Percentiles rank a stretch among this genome's conserved stretches.
Evolutionary conservation across 2,888 invertebrate species (phyloP).

Genomic region (Pammene fasciana): DNA sequence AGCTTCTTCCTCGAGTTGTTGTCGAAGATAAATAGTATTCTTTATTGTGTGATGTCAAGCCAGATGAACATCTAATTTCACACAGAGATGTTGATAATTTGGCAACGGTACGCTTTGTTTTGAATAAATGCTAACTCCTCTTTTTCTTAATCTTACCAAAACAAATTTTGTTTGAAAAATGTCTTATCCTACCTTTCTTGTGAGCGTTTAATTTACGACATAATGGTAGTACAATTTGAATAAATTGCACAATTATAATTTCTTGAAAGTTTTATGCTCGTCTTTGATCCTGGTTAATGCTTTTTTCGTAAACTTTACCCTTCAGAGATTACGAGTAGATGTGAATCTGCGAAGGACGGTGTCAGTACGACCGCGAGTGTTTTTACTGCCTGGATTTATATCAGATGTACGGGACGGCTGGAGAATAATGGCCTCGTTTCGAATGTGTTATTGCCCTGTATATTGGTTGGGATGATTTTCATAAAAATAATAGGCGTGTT

Average conservation of each 20-base stretch:
- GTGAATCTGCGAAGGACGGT: slow-evolving; percentile 35
- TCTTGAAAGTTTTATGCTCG: slow-evolving; percentile 36
- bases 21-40: slow-evolving; percentile 41
- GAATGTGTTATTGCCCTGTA: slow-evolving; percentile 50
- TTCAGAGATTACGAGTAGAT: slow-evolving; percentile 38
- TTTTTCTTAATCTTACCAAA: slow-evolving; percentile 34
- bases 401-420: slow-evolving; percentile 44
- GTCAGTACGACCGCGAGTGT: slow-evolving; percentile 30
- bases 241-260: slow-evolving; percentile 37
- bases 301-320: slow-evolving; percentile 38
- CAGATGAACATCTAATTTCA: slow-evolving; percentile 39
- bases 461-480: slow-evolving; percentile 48
- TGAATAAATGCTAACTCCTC: slow-evolving; percentile 18
- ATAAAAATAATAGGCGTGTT: slow-evolving; percentile 49
- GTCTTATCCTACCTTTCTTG: slow-evolving; percentile 23
- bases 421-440: slow-evolving; percentile 52
- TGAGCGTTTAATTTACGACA: slow-evolving; percentile 31
- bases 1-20: slow-evolving; percentile 36
- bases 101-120: slow-evolving; percentile 25
- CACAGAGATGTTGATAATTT: slow-evolving; percentile 34
- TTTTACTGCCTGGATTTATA: slow-evolving; percentile 39
- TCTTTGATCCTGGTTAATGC: slow-evolving; percentile 35
- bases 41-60: slow-evolving; percentile 35
- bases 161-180: slow-evolving; percentile 34
- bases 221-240: slow-evolving; percentile 26